Evolutionary conservation across 2,888 invertebrate species (phyloP).

Genomic region (Idaea aversata): DNA sequence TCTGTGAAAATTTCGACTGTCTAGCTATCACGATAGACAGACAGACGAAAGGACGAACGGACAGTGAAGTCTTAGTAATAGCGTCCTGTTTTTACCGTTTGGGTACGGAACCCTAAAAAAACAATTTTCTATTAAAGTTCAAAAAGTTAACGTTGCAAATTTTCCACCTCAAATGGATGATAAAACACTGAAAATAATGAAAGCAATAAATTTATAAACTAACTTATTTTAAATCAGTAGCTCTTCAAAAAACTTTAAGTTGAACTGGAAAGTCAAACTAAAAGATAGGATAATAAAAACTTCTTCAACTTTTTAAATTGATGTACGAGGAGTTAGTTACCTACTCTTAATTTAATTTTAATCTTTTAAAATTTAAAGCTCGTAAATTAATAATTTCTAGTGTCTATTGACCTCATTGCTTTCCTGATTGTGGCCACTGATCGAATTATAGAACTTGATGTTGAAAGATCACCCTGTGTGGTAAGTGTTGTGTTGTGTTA

Average conservation of each 20-base stretch:
- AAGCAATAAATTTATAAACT: slow-evolving; percentile 3
- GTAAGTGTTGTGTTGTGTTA: slow-evolving; percentile 11
- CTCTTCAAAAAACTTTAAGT: slow-evolving; percentile 16
- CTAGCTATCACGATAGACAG: too few species aligned
- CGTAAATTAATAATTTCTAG: slow-evolving; percentile 68
- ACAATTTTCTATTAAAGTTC: neutral
- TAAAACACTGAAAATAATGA: neutral
- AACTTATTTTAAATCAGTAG: slow-evolving; percentile 22
- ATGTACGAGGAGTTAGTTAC: slow-evolving; percentile 24
- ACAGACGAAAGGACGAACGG: too few species aligned
- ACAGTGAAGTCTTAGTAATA: too few species aligned
- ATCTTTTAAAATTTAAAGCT: slow-evolving; percentile 56
- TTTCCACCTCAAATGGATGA: neutral
- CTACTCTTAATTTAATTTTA: slow-evolving; percentile 50
- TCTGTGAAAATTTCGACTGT: too few species aligned
- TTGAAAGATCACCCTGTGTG: slow-evolving; percentile 45
- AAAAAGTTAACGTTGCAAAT: neutral
- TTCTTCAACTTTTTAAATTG: slow-evolving; percentile 21
- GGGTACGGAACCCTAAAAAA: too few species aligned
- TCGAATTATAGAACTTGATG: slow-evolving; percentile 68
- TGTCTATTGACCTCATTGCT: slow-evolving; percentile 55
- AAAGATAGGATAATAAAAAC: slow-evolving; percentile 22
- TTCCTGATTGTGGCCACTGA: slow-evolving; percentile 56
- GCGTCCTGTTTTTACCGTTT: too few species aligned
- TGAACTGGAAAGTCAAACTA: slow-evolving; percentile 14